phyloP scores from a whole-genome alignment of 2,113 vertebrate species.

The Tetrao urogallus region DNA sequence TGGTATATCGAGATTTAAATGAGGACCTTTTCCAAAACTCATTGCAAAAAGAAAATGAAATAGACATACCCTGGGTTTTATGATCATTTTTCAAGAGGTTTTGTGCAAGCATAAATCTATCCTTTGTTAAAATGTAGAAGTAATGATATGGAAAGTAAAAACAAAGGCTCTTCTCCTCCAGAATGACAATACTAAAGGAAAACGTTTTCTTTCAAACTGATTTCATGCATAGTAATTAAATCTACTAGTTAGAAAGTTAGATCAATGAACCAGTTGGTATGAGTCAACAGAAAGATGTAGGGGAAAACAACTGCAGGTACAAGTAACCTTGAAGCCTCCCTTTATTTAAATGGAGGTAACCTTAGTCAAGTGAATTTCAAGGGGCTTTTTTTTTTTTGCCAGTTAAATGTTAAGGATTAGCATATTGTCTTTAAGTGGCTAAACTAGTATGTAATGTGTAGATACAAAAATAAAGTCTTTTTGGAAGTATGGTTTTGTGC shows the following conservation, averaged over 20 bases:
- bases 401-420: neutral
- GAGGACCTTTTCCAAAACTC: fast-evolving
- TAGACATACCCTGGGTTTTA: neutral
- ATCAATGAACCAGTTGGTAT: neutral
- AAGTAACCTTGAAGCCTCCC: slow-evolving; percentile 73
- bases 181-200: neutral
- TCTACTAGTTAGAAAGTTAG: neutral
- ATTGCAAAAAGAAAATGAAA: neutral
- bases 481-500: neutral
- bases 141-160: neutral
- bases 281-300: neutral
- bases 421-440: neutral
- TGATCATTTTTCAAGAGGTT: neutral
- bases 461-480: neutral
- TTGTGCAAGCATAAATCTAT: neutral
- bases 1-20: neutral
- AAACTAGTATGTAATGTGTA: neutral
- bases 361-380: neutral
- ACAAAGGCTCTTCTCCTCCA: neutral
- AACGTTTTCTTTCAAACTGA: neutral
- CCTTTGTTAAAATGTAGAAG: neutral
- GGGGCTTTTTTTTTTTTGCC: neutral
- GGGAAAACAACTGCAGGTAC: neutral
- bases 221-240: neutral
- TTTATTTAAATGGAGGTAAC: neutral